Percentiles rank a stretch among this genome's conserved stretches.
Conservation (phyloP, 2,113 vertebrate genomes). For the Peromyscus californicus region DNA sequence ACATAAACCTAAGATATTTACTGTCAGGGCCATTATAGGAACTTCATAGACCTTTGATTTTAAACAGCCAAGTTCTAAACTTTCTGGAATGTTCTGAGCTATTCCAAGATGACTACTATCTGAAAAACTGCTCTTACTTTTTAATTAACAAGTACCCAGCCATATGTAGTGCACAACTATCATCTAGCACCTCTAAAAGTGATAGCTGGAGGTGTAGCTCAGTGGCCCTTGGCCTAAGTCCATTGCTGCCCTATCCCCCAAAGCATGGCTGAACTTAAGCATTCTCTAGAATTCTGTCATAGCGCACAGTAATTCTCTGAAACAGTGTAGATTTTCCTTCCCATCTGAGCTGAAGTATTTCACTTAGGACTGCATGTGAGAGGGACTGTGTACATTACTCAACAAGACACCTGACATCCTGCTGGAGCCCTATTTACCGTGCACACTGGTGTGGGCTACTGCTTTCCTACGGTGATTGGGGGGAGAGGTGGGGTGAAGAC, state of each 20-base stretch:
- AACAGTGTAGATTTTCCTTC: not conserved
- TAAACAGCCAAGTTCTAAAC: not conserved
- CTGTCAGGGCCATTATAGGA: not conserved
- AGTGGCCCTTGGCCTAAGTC: not conserved
- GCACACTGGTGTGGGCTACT: not conserved
- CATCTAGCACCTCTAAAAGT: not conserved
- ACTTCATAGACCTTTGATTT: not conserved
- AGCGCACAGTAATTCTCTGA: not conserved
- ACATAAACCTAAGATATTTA: not conserved
- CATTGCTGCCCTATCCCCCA: not conserved
- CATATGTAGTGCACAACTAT: not conserved
- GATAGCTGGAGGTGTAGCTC: not conserved
- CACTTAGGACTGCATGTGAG: not conserved
- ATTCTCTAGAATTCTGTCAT: too few species aligned
- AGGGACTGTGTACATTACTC: slow-evolving; percentile 46
- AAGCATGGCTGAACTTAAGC: not conserved
- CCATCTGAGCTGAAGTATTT: not conserved
- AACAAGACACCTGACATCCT: not conserved
- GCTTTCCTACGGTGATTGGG: not conserved
- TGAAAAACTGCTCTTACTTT: not conserved
- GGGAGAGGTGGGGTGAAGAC: not conserved
- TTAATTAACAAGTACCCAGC: slow-evolving; percentile 4
- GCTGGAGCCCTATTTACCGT: not conserved
- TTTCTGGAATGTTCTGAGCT: slow-evolving; percentile 40
- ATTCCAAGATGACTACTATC: not conserved